Evolutionary conservation across 2,113 vertebrate species (phyloP).

Genomic region (Erythrolamprus reginae): DNA sequence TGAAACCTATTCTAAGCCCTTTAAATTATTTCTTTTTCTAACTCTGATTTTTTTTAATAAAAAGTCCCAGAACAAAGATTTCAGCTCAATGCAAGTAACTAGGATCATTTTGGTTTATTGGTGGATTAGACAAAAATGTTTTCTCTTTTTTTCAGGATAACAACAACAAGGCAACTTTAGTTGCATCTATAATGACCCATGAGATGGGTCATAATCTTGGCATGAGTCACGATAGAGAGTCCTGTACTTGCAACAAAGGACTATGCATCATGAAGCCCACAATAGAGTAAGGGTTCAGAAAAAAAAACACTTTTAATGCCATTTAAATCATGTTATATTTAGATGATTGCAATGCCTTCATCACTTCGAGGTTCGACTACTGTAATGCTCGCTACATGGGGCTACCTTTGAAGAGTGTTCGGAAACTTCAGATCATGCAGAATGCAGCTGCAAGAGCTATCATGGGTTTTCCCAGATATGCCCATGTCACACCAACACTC

Average conservation of each 20-base stretch:
- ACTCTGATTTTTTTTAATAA: background rate
- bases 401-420: too few relatives aligned
- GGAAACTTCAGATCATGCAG: too few relatives aligned
- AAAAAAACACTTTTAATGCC: accelerated
- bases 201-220: constrained; percentile 94
- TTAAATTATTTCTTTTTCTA: background rate
- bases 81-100: background rate
- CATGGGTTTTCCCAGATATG: too few relatives aligned
- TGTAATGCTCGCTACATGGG: too few relatives aligned
- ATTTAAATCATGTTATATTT: background rate
- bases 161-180: constrained; percentile 61
- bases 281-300: constrained; percentile 70
- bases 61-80: background rate
- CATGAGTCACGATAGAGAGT: constrained; percentile 80
- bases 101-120: background rate
- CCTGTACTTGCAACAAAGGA: constrained; percentile 65
- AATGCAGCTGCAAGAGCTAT: too few relatives aligned
- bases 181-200: constrained; percentile 86
- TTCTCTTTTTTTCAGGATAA: constrained; percentile 74
- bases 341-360: background rate
- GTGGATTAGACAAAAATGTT: accelerated
- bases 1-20: background rate
- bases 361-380: too few relatives aligned
- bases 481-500: too few relatives aligned
- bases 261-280: constrained; percentile 82